Conservation (phyloP, 1,140 invertebrate genomes). For the Zophobas morio region DNA sequence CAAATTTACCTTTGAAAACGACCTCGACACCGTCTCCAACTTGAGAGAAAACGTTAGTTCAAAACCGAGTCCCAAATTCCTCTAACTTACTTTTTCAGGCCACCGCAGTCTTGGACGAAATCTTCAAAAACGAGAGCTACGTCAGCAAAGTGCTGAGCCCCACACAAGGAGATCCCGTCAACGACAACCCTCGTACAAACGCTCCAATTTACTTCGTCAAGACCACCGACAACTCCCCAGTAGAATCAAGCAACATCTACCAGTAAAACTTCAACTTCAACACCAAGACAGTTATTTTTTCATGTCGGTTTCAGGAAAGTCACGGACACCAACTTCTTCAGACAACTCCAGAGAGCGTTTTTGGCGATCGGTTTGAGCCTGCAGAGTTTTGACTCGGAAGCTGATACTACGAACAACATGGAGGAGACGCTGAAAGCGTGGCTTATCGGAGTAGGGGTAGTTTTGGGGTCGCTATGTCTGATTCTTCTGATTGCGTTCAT, state of each 20-base stretch:
- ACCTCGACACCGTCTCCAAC: conserved; percentile 65
- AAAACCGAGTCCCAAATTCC: neutral
- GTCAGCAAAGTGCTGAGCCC: too few species aligned
- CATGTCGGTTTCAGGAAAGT: conserved; percentile 51
- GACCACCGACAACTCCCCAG: neutral
- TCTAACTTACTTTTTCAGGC: neutral
- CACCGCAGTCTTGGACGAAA: neutral
- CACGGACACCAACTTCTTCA: conserved; percentile 50
- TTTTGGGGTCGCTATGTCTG: conserved; percentile 69
- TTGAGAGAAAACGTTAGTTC: conserved; percentile 67
- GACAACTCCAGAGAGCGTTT: conserved; percentile 37
- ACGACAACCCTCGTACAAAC: too few species aligned
- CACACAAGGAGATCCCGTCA: too few species aligned
- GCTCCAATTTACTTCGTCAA: neutral
- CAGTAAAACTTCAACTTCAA: neutral
- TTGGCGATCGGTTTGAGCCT: neutral
- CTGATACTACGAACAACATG: conserved; percentile 59
- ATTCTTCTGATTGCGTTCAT: conserved; percentile 69
- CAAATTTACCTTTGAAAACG: conserved; percentile 71
- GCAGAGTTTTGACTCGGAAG: conserved; percentile 49
- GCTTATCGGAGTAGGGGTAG: conserved; percentile 69
- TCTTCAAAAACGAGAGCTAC: conserved; percentile 12
- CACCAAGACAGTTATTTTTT: neutral
- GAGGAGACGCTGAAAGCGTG: conserved; percentile 67
- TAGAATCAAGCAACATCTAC: neutral